Conservation (phyloP, 1,140 invertebrate genomes). For the Aphis craccivora region DNA sequence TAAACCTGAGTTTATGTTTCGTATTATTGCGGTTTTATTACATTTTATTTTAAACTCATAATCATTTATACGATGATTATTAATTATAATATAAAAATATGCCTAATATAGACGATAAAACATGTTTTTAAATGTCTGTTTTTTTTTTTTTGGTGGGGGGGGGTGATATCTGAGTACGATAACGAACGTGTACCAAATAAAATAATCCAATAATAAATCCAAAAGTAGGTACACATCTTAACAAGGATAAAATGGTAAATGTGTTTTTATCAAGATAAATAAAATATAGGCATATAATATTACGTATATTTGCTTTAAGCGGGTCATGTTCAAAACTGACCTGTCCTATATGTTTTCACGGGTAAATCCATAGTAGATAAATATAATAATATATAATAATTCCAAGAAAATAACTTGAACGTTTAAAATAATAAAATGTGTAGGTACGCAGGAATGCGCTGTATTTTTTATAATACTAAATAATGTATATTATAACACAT, state of each 20-base stretch:
- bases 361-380: not conserved
- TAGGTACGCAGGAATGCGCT: not conserved
- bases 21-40: not conserved
- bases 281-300: not conserved
- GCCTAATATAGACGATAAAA: not conserved
- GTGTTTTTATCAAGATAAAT: not conserved
- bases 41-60: not conserved
- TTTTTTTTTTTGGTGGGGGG: not conserved
- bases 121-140: not conserved
- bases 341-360: not conserved
- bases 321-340: not conserved
- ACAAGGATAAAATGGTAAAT: not conserved
- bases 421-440: not conserved
- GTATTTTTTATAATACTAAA: not conserved
- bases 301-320: not conserved
- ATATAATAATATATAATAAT: not conserved
- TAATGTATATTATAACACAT: not conserved
- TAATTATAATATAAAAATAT: not conserved
- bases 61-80: not conserved
- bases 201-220: not conserved
- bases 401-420: not conserved
- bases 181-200: not conserved
- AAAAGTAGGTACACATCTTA: not conserved
- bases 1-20: not conserved
- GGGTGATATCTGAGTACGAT: not conserved